Evolutionary conservation across 2,113 vertebrate genomes (phyloP), one percentile per base, ranked within the genome.

Genomic region (Bubo scandiacus): DNA sequence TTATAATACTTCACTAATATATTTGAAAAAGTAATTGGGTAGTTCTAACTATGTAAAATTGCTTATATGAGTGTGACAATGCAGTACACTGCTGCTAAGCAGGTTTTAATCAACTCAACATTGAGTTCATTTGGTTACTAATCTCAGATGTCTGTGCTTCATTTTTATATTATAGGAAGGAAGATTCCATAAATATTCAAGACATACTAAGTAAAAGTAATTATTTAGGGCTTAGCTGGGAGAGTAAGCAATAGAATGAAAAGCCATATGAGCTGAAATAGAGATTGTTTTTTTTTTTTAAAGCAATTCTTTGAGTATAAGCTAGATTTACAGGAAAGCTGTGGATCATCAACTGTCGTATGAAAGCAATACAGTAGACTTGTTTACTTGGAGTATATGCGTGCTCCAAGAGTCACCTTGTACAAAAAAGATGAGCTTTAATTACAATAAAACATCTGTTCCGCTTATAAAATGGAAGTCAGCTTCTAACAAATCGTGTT

Each of bases 21-120:
- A 94, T 94, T 96, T 97, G 90, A 25, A 47, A 91, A 97, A 97
- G 92, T 96, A 98, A 98, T 97, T 97, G 77, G 74, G 83, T 89
- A 88, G 71, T 92, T 79, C 72, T 84, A 95, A 83, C 62, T 71
- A 86, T 70, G 92, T 86, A 74, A 96, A 96, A 97, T 94, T 96
- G 90, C 65, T 95, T 96, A 58, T 47, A 66, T 4, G 43, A 95
- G 54, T 94, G 81, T 84, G 88, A 75, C 86, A 85, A 59, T 72
- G 91, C 20, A 42, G 79, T 95, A 84, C 40, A 32, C 45, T 91
- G 58, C 65, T 87, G 67, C 67, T 91, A 95, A 97, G 79, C 78
- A 74, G 91, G 59, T 79, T 97, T 97, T 97, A 97, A 97, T 97
- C 96, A 96, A 92, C 82, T 34, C 72, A 96, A 86, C 93, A 54